Evolutionary conservation across 2,113 vertebrate species (phyloP), one percentile per base, ranked within the genome.

Genomic region (Catharus bicknelli): DNA sequence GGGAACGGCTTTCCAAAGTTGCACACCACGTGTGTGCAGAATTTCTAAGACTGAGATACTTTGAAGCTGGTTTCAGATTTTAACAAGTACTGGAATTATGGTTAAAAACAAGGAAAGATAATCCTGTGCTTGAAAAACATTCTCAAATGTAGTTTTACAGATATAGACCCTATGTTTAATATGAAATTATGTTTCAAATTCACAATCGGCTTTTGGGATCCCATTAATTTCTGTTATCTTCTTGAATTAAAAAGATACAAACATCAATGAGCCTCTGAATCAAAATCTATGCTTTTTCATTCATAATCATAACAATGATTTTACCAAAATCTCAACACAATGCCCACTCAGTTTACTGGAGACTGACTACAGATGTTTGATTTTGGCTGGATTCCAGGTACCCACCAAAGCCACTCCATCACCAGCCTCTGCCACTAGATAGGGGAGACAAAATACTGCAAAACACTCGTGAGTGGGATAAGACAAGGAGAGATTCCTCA

Each of bases 321-420:
- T 73, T 50, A 66, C 23, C 8, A 25, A 86, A 76, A 55, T 67
- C n/a, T 51, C 36, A 69, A 6, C 2, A 0, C 0, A 0, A 82
- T 26, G 32, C 19, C 25, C 9, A 13, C 29, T 80, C 21, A 43
- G 6, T 76, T 66, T 42, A 48, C 11, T 57, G 53, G 48, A 86
- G 30, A 42, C 7, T 42, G 63, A 29, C 48, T 17, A 7, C 5
- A 11, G 17, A 43, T 29, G 17, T 69, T 68, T 82, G 40, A 75
- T 40, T n/a, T 32, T 32, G 48, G 12, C 42, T 57, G 55, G 18
- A 36, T 36, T 27, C 26, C 55, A 83, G 12, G 34, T 48, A 34
- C n/a, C 7, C 16, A 40, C 29, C 34, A 75, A 75, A 67, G 9
- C 30, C 8, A 2, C 45, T 74, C 38, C 42, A 30, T 34, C 23